Conservation (phyloP, 1,140 invertebrate genomes). For the Diorhabda sublineata region DNA sequence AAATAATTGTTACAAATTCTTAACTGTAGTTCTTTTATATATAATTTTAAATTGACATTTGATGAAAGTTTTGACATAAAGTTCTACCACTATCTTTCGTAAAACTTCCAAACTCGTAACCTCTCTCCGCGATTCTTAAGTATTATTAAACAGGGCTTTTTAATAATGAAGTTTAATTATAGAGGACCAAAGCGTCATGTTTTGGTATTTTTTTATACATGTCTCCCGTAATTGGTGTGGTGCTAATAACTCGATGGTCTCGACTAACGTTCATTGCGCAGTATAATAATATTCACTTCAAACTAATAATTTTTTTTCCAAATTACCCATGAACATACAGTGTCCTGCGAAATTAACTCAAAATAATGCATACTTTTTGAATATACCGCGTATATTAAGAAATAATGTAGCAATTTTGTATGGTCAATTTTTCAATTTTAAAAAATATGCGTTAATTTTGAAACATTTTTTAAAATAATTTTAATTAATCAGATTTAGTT, state of each 20-base stretch:
- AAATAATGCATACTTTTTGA: too few species aligned
- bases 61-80: neutral
- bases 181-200: constrained; percentile 41
- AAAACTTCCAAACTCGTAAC: constrained; percentile 7
- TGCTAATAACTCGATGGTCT: constrained; percentile 32
- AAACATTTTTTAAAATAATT: too few species aligned
- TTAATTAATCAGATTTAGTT: too few species aligned
- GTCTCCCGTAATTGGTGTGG: constrained; percentile 44
- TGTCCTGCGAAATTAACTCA: too few species aligned
- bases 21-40: neutral
- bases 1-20: too few species aligned
- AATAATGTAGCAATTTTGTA: too few species aligned
- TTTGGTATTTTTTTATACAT: constrained; percentile 45
- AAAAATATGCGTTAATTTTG: too few species aligned
- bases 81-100: neutral
- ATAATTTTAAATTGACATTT: neutral
- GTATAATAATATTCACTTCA: too few species aligned
- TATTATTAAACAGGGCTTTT: constrained; percentile 46
- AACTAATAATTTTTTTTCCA: too few species aligned
- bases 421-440: too few species aligned
- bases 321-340: too few species aligned
- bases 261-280: neutral
- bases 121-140: constrained; percentile 23
- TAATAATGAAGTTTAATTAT: constrained; percentile 28
- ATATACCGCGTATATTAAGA: too few species aligned